These are phyloP conservation scores for Sorex fumeus DNA, from an alignment of 2,113 vertebrate genomes.

Conservation along the genomic window DNA sequence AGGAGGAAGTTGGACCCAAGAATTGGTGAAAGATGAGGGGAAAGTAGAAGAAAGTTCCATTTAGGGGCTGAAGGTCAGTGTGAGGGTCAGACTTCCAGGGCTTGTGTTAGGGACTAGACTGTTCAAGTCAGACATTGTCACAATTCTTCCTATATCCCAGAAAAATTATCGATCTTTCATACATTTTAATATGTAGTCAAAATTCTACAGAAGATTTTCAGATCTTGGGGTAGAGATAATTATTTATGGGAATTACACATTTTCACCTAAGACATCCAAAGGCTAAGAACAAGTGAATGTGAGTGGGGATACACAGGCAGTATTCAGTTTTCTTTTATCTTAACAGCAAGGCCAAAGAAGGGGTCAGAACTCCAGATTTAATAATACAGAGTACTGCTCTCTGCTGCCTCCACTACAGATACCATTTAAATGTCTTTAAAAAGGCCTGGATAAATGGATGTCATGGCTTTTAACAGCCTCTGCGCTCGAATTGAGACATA, in stretches of 20 bases:
- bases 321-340: too few species aligned
- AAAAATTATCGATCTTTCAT: not conserved
- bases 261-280: not conserved
- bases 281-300: not conserved
- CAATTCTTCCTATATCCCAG: not conserved
- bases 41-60: not conserved
- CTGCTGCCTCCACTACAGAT: not conserved
- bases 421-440: not conserved
- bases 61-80: not conserved
- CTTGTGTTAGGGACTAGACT: not conserved
- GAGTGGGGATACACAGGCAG: not conserved
- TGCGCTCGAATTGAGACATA: not conserved
- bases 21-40: not conserved
- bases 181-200: not conserved
- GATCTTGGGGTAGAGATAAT: not conserved
- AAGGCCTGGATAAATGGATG: not conserved
- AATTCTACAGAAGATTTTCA: conserved; percentile 15
- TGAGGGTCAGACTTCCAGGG: not conserved
- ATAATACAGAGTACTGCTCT: not conserved
- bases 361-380: not conserved
- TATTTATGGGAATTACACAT: not conserved
- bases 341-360: not conserved
- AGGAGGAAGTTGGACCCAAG: not conserved
- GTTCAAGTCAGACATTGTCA: not conserved
- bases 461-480: not conserved